A percentile compares a stretch with the other conserved stretches of the same genome.
Conservation (phyloP, 2,113 vertebrate species). For the Alosa alosa region DNA sequence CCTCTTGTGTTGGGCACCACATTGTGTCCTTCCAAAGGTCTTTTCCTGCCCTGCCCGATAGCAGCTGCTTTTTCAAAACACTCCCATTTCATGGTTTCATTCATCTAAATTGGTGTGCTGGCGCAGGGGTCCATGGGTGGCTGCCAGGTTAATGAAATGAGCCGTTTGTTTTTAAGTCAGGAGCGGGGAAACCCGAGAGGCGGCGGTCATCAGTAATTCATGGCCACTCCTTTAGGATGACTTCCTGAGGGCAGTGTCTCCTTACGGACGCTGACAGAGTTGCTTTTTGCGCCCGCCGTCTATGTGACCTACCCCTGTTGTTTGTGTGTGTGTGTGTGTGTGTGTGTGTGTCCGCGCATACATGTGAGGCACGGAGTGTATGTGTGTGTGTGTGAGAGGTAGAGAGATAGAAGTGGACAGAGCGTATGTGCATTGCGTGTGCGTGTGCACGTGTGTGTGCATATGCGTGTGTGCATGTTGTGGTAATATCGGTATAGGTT, state of each 20-base stretch:
- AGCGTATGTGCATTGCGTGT: neutral
- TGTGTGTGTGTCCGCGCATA: neutral
- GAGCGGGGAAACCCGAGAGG: constrained; percentile 33
- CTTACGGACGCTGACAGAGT: constrained; percentile 35
- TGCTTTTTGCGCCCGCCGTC: neutral
- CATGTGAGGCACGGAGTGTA: neutral
- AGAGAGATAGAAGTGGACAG: neutral
- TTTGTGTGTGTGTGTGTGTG: neutral
- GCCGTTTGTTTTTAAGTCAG: constrained; percentile 29
- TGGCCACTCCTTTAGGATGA: constrained; percentile 19
- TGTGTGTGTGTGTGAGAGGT: neutral
- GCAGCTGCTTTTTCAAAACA: neutral
- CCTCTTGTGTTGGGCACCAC: neutral
- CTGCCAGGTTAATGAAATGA: constrained; percentile 2
- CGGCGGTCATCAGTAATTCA: constrained; percentile 47
- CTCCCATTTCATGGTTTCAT: neutral
- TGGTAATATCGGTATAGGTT: neutral
- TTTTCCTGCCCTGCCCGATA: neutral
- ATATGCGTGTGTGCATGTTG: neutral
- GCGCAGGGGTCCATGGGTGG: neutral
- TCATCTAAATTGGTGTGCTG: neutral
- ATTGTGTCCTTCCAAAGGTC: neutral
- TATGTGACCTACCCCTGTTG: neutral
- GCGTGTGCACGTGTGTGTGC: neutral
- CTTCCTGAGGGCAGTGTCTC: constrained; percentile 44